phyloP scores from a whole-genome alignment of 92 coral and sea anemone species.

The Phymanthus crucifer region DNA sequence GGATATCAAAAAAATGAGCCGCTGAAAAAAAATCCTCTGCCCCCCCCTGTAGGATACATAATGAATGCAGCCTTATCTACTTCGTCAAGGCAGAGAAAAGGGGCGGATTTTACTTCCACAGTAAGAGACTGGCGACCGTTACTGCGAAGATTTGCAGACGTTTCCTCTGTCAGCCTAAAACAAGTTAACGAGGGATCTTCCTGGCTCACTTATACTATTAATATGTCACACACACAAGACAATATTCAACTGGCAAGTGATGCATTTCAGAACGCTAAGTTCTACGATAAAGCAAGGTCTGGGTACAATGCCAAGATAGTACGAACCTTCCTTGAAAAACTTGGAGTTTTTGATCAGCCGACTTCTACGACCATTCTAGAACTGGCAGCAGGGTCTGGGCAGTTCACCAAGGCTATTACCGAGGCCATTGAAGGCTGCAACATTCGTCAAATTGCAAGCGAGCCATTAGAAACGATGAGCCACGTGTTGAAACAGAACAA shows the following conservation, averaged over 20 bases:
- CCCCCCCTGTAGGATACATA: no score
- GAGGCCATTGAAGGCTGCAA: neutral
- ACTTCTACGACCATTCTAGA: neutral
- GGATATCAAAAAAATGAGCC: no score
- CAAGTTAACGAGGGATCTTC: no score
- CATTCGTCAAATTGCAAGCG: neutral
- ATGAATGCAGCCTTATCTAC: no score
- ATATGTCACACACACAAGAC: neutral
- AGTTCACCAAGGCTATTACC: neutral
- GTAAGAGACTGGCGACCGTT: no score
- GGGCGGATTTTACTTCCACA: no score
- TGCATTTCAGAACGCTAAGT: neutral
- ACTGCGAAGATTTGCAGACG: no score
- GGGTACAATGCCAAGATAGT: neutral
- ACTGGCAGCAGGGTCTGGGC: neutral
- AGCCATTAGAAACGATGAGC: neutral
- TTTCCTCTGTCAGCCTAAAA: no score
- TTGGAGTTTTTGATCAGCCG: neutral
- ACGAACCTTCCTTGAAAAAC: neutral
- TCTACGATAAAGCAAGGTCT: slow-evolving; percentile 6
- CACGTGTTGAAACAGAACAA: neutral
- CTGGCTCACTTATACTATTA: no score
- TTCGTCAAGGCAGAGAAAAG: no score
- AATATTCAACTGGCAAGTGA: neutral
- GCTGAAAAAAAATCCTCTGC: no score